phyloP scores from a whole-genome alignment of 1,140 invertebrate genomes.

The Drosophila nikananu region DNA sequence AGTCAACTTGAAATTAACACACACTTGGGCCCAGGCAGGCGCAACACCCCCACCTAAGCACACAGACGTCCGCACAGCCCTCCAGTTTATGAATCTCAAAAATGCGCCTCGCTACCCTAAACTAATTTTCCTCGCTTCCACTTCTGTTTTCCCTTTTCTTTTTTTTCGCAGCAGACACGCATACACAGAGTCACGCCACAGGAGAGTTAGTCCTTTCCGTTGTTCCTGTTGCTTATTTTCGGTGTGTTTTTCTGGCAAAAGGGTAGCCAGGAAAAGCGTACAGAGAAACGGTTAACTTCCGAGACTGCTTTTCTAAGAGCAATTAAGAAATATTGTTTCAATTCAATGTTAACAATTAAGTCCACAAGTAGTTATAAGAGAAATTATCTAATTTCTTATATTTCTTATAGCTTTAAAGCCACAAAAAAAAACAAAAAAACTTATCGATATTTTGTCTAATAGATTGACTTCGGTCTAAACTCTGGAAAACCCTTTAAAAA shows the following conservation, averaged over 20 bases:
- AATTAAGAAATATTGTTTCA: no score
- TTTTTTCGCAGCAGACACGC: conserved; percentile 1
- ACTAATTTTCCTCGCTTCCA: conserved; percentile 64
- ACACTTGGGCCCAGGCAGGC: conserved; percentile 33
- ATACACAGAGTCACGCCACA: conserved; percentile 29
- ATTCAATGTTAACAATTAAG: not conserved
- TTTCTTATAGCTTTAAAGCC: no score
- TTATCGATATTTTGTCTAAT: no score
- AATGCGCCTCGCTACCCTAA: conserved; percentile 68
- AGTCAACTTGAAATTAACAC: conserved; percentile 70
- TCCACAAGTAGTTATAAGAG: no score
- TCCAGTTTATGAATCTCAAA: conserved; percentile 79
- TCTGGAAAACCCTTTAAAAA: no score
- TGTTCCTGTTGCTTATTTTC: conserved; percentile 36
- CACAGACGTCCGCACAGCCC: conserved; percentile 22
- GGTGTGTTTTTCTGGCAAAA: conserved; percentile 19
- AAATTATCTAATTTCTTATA: no score
- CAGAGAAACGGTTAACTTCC: not conserved
- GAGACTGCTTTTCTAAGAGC: no score
- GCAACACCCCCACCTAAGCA: conserved; percentile 3
- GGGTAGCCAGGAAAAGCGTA: conserved; percentile 1
- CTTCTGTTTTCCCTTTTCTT: not conserved
- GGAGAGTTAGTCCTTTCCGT: conserved; percentile 32
- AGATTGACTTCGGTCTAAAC: no score
- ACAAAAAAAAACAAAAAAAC: no score